These are phyloP conservation scores for Pycnonotus jocosus DNA, from an alignment of 2,113 vertebrate species.

Conservation along the genomic window DNA sequence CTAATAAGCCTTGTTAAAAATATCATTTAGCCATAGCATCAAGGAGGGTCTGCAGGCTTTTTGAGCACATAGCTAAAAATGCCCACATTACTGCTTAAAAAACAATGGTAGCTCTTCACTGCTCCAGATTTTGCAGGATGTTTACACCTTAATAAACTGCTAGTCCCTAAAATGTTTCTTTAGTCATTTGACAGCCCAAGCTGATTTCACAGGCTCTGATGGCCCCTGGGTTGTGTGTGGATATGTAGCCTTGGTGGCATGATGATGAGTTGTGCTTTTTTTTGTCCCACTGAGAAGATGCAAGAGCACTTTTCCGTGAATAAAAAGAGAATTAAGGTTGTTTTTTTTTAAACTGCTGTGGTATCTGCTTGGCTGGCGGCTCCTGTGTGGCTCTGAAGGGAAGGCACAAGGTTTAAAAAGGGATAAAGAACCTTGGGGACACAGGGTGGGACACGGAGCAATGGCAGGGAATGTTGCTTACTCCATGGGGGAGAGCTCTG, in stretches of 20 bases:
- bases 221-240: not conserved
- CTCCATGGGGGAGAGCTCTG: not conserved
- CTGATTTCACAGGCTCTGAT: not conserved
- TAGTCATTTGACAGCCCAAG: accelerated
- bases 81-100: not conserved
- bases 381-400: not conserved
- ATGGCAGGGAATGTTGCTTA: not conserved
- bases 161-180: not conserved
- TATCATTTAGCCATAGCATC: accelerated
- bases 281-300: not conserved
- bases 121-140: not conserved
- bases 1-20: not conserved
- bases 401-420: not conserved
- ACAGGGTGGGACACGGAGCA: accelerated
- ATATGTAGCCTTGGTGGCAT: not conserved
- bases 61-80: accelerated
- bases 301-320: not conserved
- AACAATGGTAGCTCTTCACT: not conserved
- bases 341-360: not conserved
- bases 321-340: not conserved
- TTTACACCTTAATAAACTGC: not conserved
- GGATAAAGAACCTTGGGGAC: not conserved
- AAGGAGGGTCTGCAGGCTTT: accelerated
- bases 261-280: not conserved
- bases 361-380: not conserved